These are phyloP conservation scores for Homarus gammarus DNA, from an alignment of 2,888 invertebrate genomes.

Conservation along the genomic window DNA sequence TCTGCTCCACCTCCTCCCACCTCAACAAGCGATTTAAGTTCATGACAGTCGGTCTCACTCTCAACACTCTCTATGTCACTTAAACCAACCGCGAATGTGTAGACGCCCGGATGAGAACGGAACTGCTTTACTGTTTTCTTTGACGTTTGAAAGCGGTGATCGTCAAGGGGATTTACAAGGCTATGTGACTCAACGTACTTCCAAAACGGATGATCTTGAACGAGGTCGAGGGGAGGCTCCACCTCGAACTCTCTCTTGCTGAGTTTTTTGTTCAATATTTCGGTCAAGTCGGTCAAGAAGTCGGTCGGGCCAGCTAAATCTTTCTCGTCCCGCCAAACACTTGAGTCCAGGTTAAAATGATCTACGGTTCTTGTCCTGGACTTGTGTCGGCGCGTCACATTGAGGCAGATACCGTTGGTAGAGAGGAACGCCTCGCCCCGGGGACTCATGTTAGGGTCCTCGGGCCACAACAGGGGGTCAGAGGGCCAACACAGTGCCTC, in stretches of 20 bases:
- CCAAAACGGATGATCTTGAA: conserved; percentile 21
- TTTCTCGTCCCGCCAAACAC: conserved; percentile 1
- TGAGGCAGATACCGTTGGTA: conserved; percentile 26
- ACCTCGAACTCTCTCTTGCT: neutral
- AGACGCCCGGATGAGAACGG: conserved; percentile 29
- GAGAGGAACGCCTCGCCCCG: neutral
- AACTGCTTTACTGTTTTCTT: neutral
- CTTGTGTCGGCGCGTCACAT: conserved; percentile 22
- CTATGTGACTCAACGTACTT: neutral
- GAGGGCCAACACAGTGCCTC: neutral
- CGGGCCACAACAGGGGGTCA: too few relatives aligned
- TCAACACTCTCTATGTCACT: neutral
- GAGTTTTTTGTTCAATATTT: conserved; percentile 27
- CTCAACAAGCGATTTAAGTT: neutral
- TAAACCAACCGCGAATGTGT: conserved; percentile 16
- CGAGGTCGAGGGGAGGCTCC: neutral
- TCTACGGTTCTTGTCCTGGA: neutral
- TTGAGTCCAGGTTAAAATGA: conserved; percentile 10
- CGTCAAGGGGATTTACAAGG: conserved; percentile 7
- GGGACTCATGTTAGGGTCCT: neutral
- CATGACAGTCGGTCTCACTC: neutral
- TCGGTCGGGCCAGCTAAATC: neutral
- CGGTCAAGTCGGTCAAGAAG: conserved; percentile 35
- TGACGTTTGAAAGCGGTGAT: conserved; percentile 16
- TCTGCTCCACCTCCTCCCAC: neutral